A percentile compares a stretch with the other conserved stretches of the same genome.
phyloP scores from a whole-genome alignment of 2,797 vertebrate species.

The Poeciliopsis paucimaculata region DNA sequence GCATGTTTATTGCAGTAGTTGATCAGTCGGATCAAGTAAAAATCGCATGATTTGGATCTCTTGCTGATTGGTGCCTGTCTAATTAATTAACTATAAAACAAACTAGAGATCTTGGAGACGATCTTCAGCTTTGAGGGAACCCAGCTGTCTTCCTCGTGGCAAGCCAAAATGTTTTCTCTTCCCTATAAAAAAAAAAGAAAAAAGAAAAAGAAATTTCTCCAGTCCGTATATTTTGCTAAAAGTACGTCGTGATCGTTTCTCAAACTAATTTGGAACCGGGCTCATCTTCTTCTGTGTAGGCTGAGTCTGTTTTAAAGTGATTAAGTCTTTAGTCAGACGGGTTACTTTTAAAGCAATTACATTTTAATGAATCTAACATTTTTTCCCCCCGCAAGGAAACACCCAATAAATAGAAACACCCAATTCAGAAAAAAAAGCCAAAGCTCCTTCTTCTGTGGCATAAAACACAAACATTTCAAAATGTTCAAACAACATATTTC shows the following conservation, averaged over 20 bases:
- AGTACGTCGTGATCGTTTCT: slow-evolving; percentile 11
- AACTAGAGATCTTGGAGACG: background rate
- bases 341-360: slow-evolving; percentile 3
- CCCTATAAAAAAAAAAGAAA: slow-evolving; percentile 3
- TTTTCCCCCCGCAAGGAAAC: background rate
- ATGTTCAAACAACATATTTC: background rate
- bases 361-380: slow-evolving; percentile 12
- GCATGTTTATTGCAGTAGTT: background rate
- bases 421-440: background rate
- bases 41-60: background rate
- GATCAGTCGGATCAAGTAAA: background rate
- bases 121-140: background rate
- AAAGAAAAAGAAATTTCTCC: slow-evolving; percentile 1
- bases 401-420: background rate
- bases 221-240: slow-evolving; percentile 1
- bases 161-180: slow-evolving; percentile 2
- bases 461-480: background rate
- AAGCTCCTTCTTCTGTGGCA: background rate
- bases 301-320: slow-evolving; percentile 10
- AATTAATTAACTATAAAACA: background rate
- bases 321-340: slow-evolving; percentile 14
- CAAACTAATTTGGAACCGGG: slow-evolving; percentile 8
- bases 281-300: slow-evolving; percentile 6
- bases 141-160: background rate
- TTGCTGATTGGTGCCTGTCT: background rate